A percentile compares a stretch with the other conserved stretches of the same genome.
phyloP scores from a whole-genome alignment of 2,113 vertebrate genomes.

The Gavia stellata region DNA sequence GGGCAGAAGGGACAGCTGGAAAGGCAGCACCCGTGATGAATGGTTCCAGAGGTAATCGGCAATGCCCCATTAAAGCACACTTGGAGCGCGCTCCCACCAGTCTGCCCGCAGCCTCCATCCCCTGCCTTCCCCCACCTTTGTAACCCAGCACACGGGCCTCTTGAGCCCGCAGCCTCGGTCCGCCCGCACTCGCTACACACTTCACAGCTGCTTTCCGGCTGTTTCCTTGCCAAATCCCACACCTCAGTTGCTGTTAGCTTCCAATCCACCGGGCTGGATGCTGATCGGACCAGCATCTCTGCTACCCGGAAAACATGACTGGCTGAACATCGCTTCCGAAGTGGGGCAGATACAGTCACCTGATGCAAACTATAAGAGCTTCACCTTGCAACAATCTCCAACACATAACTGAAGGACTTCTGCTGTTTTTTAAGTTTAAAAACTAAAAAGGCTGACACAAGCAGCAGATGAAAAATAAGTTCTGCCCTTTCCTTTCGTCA shows the following conservation, averaged over 20 bases:
- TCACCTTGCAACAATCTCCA: not conserved
- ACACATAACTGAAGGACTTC: accelerated
- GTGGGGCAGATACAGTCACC: not conserved
- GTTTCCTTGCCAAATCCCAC: not conserved
- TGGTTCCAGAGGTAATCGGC: not conserved
- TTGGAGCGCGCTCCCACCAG: not conserved
- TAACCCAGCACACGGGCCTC: not conserved
- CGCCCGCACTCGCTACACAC: no score
- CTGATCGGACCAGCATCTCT: not conserved
- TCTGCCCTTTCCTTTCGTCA: not conserved
- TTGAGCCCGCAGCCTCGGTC: not conserved
- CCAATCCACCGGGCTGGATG: not conserved
- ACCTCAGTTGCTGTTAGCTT: not conserved
- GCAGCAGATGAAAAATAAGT: not conserved
- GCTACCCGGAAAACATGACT: not conserved
- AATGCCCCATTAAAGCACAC: not conserved
- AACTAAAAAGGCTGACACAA: not conserved
- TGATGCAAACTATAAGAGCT: not conserved
- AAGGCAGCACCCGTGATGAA: not conserved
- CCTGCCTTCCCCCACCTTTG: not conserved
- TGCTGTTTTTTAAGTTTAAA: not conserved
- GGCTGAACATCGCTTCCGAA: not conserved
- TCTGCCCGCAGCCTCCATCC: not conserved
- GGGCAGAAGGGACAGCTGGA: not conserved
- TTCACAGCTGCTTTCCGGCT: not conserved